Conservation (phyloP, 2,797 vertebrate genomes). For the Brachymystax lenok region DNA sequence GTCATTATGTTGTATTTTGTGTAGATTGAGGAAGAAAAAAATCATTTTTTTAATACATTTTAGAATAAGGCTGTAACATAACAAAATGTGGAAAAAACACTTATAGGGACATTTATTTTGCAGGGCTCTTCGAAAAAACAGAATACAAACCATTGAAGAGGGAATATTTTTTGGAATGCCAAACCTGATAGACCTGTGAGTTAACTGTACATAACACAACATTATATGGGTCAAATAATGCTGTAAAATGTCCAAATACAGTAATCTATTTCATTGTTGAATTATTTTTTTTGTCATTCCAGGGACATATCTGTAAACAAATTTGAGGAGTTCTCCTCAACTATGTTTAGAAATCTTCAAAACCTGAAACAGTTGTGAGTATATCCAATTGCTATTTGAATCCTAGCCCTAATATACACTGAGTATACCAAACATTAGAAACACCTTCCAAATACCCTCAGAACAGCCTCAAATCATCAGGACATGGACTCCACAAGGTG, state of each 20-base stretch:
- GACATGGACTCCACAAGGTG: no score
- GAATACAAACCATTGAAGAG: constrained; percentile 60
- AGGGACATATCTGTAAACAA: constrained; percentile 70
- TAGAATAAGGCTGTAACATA: no score
- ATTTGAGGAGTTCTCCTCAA: constrained; percentile 56
- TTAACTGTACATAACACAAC: background rate
- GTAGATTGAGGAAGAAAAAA: no score
- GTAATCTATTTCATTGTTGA: background rate
- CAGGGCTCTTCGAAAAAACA: constrained; percentile 67
- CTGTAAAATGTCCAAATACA: background rate
- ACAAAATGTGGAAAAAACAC: no score
- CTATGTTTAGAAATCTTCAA: constrained; percentile 55
- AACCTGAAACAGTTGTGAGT: constrained; percentile 73
- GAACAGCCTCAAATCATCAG: no score
- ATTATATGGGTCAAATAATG: background rate
- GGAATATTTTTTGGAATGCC: constrained; percentile 64
- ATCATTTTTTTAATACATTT: no score
- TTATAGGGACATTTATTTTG: constrained; percentile 5
- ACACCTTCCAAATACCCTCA: no score
- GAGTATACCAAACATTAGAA: background rate
- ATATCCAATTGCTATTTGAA: background rate
- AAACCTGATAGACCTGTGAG: constrained; percentile 73
- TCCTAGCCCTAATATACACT: background rate
- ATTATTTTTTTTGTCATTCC: constrained; percentile 11
- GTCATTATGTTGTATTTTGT: no score